These are phyloP conservation scores for Cygnus atratus DNA, from an alignment of 2,113 vertebrate species.

Conservation along the genomic window DNA sequence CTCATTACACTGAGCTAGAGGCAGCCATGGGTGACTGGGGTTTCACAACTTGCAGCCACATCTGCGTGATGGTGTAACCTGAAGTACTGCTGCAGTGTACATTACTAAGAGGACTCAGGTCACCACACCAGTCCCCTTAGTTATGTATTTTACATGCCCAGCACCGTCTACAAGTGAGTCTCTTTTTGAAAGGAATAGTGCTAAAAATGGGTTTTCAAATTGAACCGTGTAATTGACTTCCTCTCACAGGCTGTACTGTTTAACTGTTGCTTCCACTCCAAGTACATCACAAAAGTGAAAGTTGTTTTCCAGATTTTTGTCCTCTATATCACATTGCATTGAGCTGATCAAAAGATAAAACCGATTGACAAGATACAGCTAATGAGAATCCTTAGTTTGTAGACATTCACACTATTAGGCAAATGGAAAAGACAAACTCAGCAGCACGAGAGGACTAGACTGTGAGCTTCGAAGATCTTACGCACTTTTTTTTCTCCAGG, in stretches of 20 bases:
- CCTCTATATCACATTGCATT: neutral
- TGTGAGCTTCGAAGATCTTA: neutral
- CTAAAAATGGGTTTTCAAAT: neutral
- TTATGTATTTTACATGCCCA: neutral
- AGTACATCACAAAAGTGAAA: conserved; percentile 8
- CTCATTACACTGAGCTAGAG: neutral
- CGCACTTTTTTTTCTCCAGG: neutral
- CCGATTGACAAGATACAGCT: neutral
- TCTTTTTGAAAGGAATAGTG: neutral
- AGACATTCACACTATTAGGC: neutral
- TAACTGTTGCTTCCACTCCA: neutral
- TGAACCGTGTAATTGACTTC: neutral
- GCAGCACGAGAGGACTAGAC: neutral
- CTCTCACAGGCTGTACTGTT: neutral
- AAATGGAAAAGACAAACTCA: neutral
- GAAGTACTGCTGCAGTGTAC: neutral
- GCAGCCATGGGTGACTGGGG: rapidly evolving
- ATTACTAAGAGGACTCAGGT: neutral
- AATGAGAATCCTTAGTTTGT: neutral
- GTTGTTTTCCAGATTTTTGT: neutral
- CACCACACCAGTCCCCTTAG: neutral
- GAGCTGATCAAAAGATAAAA: neutral
- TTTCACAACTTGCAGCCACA: neutral
- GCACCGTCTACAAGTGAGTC: neutral
- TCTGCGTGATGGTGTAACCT: neutral